phyloP scores from a whole-genome alignment of 2,797 vertebrate species.

The Calcarius lapponicus region DNA sequence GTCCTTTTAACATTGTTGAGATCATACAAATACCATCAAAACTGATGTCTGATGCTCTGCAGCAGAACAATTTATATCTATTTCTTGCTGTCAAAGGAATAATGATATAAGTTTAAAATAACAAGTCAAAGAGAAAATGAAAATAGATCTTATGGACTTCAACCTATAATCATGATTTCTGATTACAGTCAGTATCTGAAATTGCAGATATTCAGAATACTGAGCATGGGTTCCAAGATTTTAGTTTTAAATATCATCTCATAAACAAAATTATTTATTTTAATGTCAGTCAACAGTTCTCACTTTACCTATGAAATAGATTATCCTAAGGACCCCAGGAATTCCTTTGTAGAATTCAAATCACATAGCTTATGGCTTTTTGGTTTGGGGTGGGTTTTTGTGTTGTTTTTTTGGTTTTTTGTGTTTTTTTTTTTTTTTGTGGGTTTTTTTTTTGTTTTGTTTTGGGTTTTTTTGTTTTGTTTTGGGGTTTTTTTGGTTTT shows the following conservation, averaged over 20 bases:
- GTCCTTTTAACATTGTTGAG: not conserved
- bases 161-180: not conserved
- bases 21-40: not conserved
- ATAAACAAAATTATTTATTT: not conserved
- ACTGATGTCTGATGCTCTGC: not conserved
- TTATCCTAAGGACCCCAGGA: not conserved
- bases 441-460: not conserved
- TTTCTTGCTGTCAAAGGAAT: conserved; percentile 9
- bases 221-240: not conserved
- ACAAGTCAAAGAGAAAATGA: not conserved
- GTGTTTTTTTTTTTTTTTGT: too few species aligned
- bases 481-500: too few species aligned
- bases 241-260: not conserved
- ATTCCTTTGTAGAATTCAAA: not conserved
- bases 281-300: not conserved
- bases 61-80: not conserved
- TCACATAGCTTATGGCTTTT: not conserved
- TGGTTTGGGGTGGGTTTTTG: not conserved
- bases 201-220: not conserved
- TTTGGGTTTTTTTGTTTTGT: not conserved
- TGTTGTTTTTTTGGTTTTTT: too few species aligned
- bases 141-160: not conserved
- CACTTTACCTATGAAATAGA: not conserved
- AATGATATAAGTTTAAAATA: conserved; percentile 17
- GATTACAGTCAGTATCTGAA: not conserved